Evolutionary conservation across 2,888 invertebrate species (phyloP), one percentile per base, ranked within the genome.

Genomic region (Drymonia ruficornis): DNA sequence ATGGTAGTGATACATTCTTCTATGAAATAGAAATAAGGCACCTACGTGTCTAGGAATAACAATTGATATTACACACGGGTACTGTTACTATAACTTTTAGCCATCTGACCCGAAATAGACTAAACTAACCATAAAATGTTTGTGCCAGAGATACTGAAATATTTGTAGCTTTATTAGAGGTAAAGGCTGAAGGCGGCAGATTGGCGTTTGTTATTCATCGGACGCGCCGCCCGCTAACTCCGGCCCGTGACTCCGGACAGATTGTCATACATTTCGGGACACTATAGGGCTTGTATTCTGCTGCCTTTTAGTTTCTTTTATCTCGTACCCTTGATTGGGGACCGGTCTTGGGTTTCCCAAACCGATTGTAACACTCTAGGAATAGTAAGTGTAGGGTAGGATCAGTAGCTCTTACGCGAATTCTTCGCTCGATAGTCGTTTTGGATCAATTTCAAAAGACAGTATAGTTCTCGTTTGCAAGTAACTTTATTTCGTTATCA

Each of bases 171-270:
- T 56, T 55, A 55, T 57, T 50, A 65, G 55, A 59, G 53, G 49
- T 62, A 63, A 65, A 54, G 16, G 59, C 56, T 61, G 50, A 28
- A 55, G 55, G 57, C 61, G 52, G 56, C 63, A 54, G 65, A 64
- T 62, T 56, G 48, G 42, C 55, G 62, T 58, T 80, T 77, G 72
- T 74, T 78, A 80, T 80, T 76, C 80, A 59, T 63, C 36, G 42
- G 44, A 53, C 53, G 67, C 53, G 34, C 36, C 56, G 61, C 53
- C 49, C 61, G 63, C 63, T 64, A 67, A 65, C 61, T 69, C 61
- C 52, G 57, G n/a, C n/a, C n/a, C n/a, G n/a, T n/a, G n/a, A n/a
- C n/a, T n/a, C n/a, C n/a, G n/a, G 59, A 63, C 68, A 68, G 65
- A 66, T 68, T 72, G 69, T 67, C 53, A 61, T 62, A 65, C 55